Evolutionary conservation across 2,113 vertebrate species (phyloP).

Genomic region (Cyprinodon variegatus): DNA sequence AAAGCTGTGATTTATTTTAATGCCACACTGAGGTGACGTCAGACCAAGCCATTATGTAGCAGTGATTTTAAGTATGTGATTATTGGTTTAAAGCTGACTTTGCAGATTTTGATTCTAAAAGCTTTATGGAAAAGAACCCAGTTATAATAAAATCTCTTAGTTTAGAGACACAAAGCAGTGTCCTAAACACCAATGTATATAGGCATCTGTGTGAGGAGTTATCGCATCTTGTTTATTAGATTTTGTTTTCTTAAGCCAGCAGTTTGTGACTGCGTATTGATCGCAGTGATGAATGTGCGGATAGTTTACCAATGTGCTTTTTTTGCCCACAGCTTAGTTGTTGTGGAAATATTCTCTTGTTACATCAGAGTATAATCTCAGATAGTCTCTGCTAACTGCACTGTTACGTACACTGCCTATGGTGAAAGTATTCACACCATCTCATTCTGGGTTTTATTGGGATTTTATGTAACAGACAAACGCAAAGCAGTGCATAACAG

Average conservation of each 20-base stretch:
- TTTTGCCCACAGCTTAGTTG: conserved; percentile 29
- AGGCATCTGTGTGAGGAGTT: background rate
- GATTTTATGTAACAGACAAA: background rate
- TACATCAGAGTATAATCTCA: conserved; percentile 56
- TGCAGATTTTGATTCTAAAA: background rate
- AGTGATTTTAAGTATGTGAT: background rate
- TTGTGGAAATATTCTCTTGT: conserved; percentile 27
- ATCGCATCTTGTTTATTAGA: no score
- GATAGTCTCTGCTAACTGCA: conserved; percentile 38
- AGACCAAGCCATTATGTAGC: background rate
- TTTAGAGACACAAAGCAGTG: background rate
- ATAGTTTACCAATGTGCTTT: conserved; percentile 17
- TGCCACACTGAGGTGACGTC: background rate
- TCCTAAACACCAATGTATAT: background rate
- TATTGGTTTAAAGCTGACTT: background rate
- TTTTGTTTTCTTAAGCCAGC: background rate
- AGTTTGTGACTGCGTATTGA: background rate
- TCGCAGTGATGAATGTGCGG: background rate
- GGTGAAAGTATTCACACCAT: background rate
- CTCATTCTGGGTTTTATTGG: background rate
- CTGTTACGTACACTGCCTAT: conserved; percentile 13
- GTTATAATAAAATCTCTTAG: background rate
- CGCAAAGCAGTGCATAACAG: background rate
- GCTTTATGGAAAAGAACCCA: background rate
- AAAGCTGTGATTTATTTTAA: conserved; percentile 34